These are phyloP conservation scores for Apocrypta bakeri DNA, from an alignment of 1,140 invertebrate species.

Conservation along the genomic window DNA sequence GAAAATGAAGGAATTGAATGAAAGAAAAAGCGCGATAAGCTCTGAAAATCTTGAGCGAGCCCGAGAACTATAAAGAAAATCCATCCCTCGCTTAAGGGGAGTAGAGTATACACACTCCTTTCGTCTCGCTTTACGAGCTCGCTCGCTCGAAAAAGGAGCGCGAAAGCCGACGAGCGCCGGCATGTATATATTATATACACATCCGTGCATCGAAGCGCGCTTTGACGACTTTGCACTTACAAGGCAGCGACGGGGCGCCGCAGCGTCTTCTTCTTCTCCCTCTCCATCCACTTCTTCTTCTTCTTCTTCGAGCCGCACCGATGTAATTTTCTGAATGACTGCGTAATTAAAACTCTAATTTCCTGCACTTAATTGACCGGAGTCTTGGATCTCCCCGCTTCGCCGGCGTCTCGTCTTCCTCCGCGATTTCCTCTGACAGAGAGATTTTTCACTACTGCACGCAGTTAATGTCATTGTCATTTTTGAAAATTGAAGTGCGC, in stretches of 20 bases:
- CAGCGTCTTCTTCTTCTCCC: constrained; percentile 38
- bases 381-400: constrained; percentile 62
- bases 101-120: not conserved
- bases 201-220: not conserved
- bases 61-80: constrained; percentile 2
- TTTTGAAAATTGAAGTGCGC: not conserved
- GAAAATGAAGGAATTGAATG: not conserved
- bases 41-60: not conserved
- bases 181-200: not conserved
- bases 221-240: constrained; percentile 49
- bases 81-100: not conserved
- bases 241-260: constrained; percentile 34
- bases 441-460: too few relatives aligned
- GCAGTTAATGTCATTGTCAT: not conserved
- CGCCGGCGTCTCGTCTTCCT: constrained; percentile 48
- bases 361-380: constrained; percentile 76
- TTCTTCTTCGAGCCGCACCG: constrained; percentile 61
- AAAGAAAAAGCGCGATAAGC: too few relatives aligned
- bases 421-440: constrained; percentile 35
- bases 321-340: constrained; percentile 77
- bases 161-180: not conserved
- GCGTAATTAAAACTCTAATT: constrained; percentile 77
- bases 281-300: not conserved
- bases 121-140: not conserved
- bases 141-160: constrained; percentile 9